Percentiles rank a stretch among this genome's conserved stretches.
phyloP scores from a whole-genome alignment of 2,113 vertebrate genomes.

The Hystrix brachyura region DNA sequence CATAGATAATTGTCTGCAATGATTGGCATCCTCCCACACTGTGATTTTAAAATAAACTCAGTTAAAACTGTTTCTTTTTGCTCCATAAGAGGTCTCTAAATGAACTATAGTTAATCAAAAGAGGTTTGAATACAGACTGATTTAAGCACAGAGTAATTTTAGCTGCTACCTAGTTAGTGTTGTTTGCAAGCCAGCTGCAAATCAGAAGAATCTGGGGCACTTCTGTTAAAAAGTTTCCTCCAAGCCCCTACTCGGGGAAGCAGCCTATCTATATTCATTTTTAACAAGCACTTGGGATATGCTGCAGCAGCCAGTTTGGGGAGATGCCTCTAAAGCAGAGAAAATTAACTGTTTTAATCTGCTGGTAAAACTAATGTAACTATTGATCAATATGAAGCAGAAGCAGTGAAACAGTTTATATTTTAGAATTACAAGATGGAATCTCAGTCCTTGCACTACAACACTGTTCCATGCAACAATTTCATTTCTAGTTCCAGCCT shows the following conservation, averaged over 20 bases:
- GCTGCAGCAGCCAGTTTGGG: background rate
- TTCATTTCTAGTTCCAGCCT: background rate
- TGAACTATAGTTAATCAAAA: background rate
- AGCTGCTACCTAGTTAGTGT: background rate
- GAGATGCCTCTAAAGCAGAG: background rate
- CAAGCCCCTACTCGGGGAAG: background rate
- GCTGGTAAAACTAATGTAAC: background rate
- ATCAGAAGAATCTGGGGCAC: background rate
- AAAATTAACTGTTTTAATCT: background rate
- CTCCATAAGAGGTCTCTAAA: conserved; percentile 13
- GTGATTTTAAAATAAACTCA: conserved; percentile 28
- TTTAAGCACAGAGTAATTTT: background rate
- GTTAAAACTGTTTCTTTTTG: conserved; percentile 19
- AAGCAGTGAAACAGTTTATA: background rate
- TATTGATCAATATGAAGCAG: background rate
- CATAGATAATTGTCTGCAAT: background rate
- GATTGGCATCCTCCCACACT: background rate
- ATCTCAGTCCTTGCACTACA: background rate
- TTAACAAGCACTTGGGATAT: background rate
- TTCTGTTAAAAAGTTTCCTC: background rate
- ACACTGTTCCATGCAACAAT: background rate
- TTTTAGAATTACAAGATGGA: background rate
- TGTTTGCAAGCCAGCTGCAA: conserved; percentile 11
- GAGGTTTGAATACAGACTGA: background rate
- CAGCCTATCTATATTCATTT: background rate